Evolutionary conservation across 2,113 vertebrate genomes (phyloP).

Genomic region (Leucopternis melanops): DNA sequence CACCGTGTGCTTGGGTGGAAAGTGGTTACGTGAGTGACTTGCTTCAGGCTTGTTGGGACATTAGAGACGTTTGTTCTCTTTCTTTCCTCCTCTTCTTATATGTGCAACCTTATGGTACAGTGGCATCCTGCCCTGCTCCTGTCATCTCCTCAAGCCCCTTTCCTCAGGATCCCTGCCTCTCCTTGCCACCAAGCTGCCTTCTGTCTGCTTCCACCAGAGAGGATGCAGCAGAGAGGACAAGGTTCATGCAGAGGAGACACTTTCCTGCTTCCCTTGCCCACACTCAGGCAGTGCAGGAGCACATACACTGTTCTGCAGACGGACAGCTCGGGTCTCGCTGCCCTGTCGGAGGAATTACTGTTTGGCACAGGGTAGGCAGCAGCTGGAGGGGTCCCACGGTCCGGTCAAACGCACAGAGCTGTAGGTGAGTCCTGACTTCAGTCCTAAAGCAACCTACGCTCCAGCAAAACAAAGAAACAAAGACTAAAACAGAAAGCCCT

Average conservation of each 20-base stretch:
- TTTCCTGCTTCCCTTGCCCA: background rate
- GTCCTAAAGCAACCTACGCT: background rate
- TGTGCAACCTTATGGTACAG: fast-evolving
- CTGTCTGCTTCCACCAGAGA: background rate
- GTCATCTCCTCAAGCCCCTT: background rate
- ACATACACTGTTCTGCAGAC: background rate
- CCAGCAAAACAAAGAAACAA: background rate
- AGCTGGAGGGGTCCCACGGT: background rate
- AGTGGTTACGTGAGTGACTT: background rate
- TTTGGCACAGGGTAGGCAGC: constrained; percentile 5
- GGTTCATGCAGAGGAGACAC: background rate
- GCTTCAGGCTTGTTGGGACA: background rate
- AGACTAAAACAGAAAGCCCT: background rate
- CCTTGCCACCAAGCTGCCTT: background rate
- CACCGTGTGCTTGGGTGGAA: background rate
- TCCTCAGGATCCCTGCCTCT: background rate
- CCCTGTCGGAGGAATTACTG: background rate
- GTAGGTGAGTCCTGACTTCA: background rate
- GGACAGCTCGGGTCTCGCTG: background rate
- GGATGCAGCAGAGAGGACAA: background rate
- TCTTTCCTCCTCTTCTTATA: background rate
- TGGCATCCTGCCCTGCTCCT: background rate
- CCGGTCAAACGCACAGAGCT: background rate
- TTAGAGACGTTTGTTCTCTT: background rate
- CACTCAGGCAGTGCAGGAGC: background rate